These are phyloP conservation scores for Caenorhabditis sp. DNA, from an alignment of 2,888 invertebrate genomes.

Conservation along the genomic window DNA sequence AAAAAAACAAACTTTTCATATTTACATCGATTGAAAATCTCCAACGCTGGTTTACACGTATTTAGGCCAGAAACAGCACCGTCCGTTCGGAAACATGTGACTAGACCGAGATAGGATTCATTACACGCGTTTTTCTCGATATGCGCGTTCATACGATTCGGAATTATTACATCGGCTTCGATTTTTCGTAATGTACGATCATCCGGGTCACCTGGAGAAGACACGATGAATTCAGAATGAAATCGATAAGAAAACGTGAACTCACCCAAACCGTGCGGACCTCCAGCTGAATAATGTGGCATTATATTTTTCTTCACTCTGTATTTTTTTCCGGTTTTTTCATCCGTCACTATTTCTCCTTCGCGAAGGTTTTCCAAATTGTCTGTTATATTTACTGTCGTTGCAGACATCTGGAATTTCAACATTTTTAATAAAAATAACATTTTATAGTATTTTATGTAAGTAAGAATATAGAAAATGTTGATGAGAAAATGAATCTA, in stretches of 20 bases:
- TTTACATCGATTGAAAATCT: conserved; percentile 66
- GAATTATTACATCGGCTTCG: conserved; percentile 86
- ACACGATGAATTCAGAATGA: not conserved
- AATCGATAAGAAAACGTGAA: conserved; percentile 5
- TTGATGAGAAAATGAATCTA: conserved; percentile 1
- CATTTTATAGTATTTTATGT: no score
- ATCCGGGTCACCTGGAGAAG: conserved; percentile 78
- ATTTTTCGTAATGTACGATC: conserved; percentile 85
- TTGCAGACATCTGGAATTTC: conserved; percentile 19
- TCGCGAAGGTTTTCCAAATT: conserved; percentile 55
- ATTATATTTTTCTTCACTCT: conserved; percentile 65
- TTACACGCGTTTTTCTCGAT: conserved; percentile 83
- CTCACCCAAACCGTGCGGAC: conserved; percentile 63
- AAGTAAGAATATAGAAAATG: conserved; percentile 1
- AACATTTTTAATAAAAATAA: not conserved
- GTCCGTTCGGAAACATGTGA: conserved; percentile 61
- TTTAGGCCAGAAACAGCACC: conserved; percentile 61
- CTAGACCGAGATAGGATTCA: conserved; percentile 56
- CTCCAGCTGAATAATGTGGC: conserved; percentile 58
- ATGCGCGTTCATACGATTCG: conserved; percentile 85
- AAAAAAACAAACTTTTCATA: conserved; percentile 52
- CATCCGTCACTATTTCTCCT: conserved; percentile 64
- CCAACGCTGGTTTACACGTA: conserved; percentile 57
- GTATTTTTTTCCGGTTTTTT: conserved; percentile 64
- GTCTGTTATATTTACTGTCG: conserved; percentile 45